Evolutionary conservation across 1,140 invertebrate genomes (phyloP), one percentile per base, ranked within the genome.

Genomic region (Bradysia coprophila): DNA sequence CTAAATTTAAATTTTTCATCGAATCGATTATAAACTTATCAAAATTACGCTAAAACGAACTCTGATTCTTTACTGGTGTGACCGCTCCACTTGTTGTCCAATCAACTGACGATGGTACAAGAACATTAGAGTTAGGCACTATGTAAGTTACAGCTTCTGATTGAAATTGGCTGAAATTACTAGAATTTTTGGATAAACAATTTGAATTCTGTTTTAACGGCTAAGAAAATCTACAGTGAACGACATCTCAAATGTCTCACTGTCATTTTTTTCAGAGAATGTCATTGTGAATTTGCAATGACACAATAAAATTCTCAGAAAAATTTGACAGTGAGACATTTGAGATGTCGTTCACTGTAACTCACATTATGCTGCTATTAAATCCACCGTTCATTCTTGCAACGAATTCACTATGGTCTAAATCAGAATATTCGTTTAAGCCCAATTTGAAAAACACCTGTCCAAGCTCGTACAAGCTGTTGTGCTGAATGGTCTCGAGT

Each of bases 331-430:
- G n/a, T n/a, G n/a, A n/a, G n/a, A n/a, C n/a, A n/a, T n/a, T n/a
- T n/a, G n/a, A n/a, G n/a, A n/a, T n/a, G n/a, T n/a, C n/a, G n/a
- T n/a, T n/a, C n/a, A n/a, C n/a, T n/a, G n/a, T n/a, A n/a, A n/a
- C n/a, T n/a, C n/a, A n/a, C n/a, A n/a, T n/a, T n/a, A n/a, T n/a
- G n/a, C n/a, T n/a, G n/a, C n/a, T n/a, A 53, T 85, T 86, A 55
- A 77, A 91, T n/a, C n/a, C n/a, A 11, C 88, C 88, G 63, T 91
- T 92, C 63, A 89, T 67, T 9, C 61, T 68, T 38, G 64, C 49
- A 2, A 72, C 62, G 60, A 91, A 88, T 63, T 92, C 88, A 49
- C 85, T 76, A 57, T 77, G 79, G 45, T 89, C 66, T 79, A 90
- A 70, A 63, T 92, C 88, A 37, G 75, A 75, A 59, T 79, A 92